A percentile compares a stretch with the other conserved stretches of the same genome.
phyloP scores from a whole-genome alignment of 2,888 invertebrate genomes.

The Rhingia campestris region DNA sequence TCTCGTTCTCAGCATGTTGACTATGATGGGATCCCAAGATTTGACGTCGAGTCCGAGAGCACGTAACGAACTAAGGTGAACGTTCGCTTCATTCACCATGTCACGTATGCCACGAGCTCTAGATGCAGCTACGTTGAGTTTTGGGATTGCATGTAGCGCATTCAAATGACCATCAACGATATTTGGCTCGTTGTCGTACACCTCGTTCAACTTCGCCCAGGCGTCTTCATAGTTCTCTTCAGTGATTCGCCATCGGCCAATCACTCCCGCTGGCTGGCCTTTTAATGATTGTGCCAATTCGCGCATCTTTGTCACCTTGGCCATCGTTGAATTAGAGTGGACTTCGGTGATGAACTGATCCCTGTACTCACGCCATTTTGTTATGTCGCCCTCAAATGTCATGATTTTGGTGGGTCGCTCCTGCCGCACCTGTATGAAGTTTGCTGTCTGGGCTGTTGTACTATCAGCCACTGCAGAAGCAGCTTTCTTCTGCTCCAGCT shows the following conservation, averaged over 20 bases:
- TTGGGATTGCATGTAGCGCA: constrained; percentile 9
- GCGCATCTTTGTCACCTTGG: not conserved
- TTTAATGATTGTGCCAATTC: not conserved
- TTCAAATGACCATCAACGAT: constrained; percentile 3
- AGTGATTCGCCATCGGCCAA: constrained; percentile 1
- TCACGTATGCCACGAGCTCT: constrained; percentile 9
- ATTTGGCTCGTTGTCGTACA: constrained; percentile 20
- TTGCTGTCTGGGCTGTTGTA: not conserved
- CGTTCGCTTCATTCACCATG: constrained; percentile 30
- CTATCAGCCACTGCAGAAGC: no score
- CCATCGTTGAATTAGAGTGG: not conserved
- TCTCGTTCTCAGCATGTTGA: no score
- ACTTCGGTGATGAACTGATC: not conserved
- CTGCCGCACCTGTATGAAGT: not conserved
- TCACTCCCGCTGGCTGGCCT: not conserved
- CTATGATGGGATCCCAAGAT: no score
- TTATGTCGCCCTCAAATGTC: not conserved
- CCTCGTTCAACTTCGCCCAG: constrained; percentile 2
- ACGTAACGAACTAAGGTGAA: constrained; percentile 28
- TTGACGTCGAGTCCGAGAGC: no score
- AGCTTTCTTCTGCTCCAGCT: no score
- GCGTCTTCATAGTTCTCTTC: not conserved
- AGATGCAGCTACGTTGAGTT: not conserved
- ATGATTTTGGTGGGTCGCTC: constrained; percentile 10
- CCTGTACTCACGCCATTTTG: constrained; percentile 1